A percentile compares a stretch with the other conserved stretches of the same genome.
phyloP scores from a whole-genome alignment of 2,797 vertebrate genomes.

The Poecilia velifera region DNA sequence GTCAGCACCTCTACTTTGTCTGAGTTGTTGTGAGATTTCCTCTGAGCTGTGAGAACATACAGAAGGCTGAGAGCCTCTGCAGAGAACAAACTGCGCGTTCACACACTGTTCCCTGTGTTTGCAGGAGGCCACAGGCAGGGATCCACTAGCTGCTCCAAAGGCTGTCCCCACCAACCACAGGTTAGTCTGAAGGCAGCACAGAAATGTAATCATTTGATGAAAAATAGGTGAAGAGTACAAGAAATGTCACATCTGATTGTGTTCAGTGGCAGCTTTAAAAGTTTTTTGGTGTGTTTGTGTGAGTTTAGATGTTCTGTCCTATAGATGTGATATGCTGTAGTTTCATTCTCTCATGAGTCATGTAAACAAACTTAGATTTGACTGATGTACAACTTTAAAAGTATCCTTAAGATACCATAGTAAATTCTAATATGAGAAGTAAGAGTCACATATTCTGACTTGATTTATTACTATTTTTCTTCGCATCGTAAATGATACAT shows the following conservation, averaged over 20 bases:
- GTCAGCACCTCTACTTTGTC: conserved; percentile 78
- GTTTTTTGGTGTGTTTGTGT: background rate
- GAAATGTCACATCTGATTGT: background rate
- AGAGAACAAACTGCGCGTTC: conserved; percentile 50
- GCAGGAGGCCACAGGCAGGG: conserved; percentile 71
- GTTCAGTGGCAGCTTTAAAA: background rate
- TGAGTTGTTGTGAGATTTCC: conserved; percentile 79
- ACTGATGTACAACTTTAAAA: background rate
- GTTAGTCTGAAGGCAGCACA: conserved; percentile 62
- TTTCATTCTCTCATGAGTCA: background rate
- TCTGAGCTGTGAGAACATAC: conserved; percentile 62
- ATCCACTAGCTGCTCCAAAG: conserved; percentile 53
- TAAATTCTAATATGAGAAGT: background rate
- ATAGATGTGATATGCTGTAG: background rate
- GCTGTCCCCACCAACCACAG: conserved; percentile 63
- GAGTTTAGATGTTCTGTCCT: background rate
- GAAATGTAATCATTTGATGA: background rate
- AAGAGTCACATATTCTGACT: background rate
- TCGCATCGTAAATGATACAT: background rate
- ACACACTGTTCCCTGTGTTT: conserved; percentile 68
- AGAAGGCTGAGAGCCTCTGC: conserved; percentile 31
- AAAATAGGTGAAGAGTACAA: background rate
- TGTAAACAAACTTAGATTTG: background rate
- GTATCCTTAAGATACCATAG: background rate
- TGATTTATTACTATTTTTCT: background rate